These are phyloP conservation scores for Sterna hirundo DNA, from an alignment of 2,113 vertebrate species.

Conservation along the genomic window DNA sequence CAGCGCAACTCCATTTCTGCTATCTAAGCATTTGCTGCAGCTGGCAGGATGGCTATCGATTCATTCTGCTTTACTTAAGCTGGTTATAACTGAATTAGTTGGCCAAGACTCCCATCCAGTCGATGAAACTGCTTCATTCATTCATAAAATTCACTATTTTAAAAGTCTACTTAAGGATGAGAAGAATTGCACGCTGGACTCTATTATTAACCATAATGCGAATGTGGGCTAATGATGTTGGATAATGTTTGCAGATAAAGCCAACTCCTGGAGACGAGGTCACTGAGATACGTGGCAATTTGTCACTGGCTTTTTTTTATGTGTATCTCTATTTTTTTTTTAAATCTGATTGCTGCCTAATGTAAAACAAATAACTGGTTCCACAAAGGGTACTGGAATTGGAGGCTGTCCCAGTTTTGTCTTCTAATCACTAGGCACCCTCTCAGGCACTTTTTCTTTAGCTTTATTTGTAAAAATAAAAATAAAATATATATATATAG, in stretches of 20 bases:
- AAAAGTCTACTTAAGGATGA: background rate
- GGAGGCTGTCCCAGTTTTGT: background rate
- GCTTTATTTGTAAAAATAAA: background rate
- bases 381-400: background rate
- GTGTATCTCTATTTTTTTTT: too few species aligned
- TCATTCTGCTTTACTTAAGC: background rate
- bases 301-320: background rate
- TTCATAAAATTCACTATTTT: background rate
- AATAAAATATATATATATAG: too few species aligned
- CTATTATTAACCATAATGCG: background rate
- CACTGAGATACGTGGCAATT: rapidly evolving
- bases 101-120: background rate
- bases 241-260: background rate
- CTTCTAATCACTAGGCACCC: background rate
- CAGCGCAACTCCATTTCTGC: background rate
- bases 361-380: background rate
- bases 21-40: background rate
- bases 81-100: background rate
- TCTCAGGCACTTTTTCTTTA: background rate
- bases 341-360: background rate
- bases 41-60: background rate
- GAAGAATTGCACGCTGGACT: background rate
- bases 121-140: background rate
- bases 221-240: background rate
- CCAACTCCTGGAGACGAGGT: background rate